A percentile compares a stretch with the other conserved stretches of the same genome.
Evolutionary conservation across 2,888 invertebrate genomes (phyloP).

Genomic region (Oscheius onirici): DNA sequence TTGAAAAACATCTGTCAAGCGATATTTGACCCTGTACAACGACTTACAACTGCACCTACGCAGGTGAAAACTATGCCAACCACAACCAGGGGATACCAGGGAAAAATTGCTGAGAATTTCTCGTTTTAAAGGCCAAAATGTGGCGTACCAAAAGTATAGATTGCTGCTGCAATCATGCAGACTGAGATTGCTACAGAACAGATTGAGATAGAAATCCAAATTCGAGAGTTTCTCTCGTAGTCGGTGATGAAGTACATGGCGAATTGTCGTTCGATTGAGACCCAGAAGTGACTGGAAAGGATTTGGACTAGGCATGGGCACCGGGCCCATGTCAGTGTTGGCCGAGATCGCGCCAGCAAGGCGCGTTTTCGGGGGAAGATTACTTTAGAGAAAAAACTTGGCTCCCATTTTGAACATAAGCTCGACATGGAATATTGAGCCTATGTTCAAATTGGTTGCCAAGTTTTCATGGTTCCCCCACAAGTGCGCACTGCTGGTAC

Average conservation of each 20-base stretch:
- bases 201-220: neutral
- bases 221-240: constrained; percentile 5
- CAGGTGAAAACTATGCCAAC: neutral
- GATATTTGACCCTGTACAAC: neutral
- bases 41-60: neutral
- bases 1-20: neutral
- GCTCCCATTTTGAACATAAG: too few species aligned
- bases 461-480: too few species aligned
- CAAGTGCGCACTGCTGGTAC: too few species aligned
- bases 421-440: too few species aligned
- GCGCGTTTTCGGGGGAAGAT: too few species aligned
- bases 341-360: too few species aligned
- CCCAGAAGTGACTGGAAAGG: neutral
- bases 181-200: neutral
- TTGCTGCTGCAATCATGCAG: neutral
- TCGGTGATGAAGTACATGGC: constrained; percentile 8
- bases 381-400: too few species aligned
- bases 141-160: constrained; percentile 9
- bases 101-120: neutral
- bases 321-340: too few species aligned
- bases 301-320: neutral
- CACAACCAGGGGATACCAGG: neutral
- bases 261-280: neutral
- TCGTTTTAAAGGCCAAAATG: neutral
- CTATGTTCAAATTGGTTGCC: too few species aligned